phyloP scores from a whole-genome alignment of 2,797 vertebrate species.

The Sitta carolinensis region DNA sequence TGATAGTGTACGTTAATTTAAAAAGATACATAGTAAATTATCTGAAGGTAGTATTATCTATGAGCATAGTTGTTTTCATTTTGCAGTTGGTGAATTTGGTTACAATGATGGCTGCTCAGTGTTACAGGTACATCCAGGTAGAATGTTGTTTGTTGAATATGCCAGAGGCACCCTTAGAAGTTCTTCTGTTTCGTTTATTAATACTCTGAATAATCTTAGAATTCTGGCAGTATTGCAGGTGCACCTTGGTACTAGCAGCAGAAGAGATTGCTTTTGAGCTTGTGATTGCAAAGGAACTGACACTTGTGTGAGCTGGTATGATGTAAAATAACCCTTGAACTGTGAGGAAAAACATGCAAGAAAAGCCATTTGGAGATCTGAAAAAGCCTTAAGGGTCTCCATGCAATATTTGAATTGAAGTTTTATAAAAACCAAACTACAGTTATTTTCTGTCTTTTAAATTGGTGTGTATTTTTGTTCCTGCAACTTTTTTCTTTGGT shows the following conservation, averaged over 20 bases:
- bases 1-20: conserved; percentile 56
- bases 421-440: conserved; percentile 4
- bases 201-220: conserved; percentile 38
- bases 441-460: background rate
- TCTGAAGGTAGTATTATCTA: conserved; percentile 45
- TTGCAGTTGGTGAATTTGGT: conserved; percentile 58
- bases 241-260: conserved; percentile 56
- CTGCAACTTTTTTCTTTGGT: background rate
- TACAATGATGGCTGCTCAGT: conserved; percentile 20
- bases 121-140: conserved; percentile 44
- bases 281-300: conserved; percentile 56
- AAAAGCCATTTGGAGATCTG: conserved; percentile 50
- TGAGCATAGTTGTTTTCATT: conserved; percentile 57
- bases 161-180: background rate
- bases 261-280: conserved; percentile 48
- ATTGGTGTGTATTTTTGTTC: background rate
- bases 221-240: conserved; percentile 56
- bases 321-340: conserved; percentile 44
- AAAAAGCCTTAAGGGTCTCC: conserved; percentile 38
- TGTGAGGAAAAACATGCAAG: conserved; percentile 40
- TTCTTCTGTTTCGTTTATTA: background rate
- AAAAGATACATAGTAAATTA: conserved; percentile 31
- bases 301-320: conserved; percentile 41
- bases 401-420: conserved; percentile 41
- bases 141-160: conserved; percentile 4